phyloP scores from a whole-genome alignment of 2,113 vertebrate genomes.

The Enhydra lutris region DNA sequence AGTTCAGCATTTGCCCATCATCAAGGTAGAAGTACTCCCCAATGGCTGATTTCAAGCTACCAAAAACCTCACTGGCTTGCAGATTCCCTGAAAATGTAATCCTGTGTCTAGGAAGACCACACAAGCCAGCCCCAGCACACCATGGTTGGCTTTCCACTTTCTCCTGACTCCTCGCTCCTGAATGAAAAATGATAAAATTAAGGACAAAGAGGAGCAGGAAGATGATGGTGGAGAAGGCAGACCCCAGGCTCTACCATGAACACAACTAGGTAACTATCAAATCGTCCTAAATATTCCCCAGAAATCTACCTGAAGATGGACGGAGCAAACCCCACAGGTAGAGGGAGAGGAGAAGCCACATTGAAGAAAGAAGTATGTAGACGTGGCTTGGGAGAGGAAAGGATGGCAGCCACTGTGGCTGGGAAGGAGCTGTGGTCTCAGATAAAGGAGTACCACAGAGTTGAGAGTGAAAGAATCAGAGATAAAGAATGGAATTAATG shows the following conservation, averaged over 20 bases:
- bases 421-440: neutral
- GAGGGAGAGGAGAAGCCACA: neutral
- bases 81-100: neutral
- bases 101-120: neutral
- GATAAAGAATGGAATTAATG: neutral
- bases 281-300: neutral
- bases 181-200: neutral
- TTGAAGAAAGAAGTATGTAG: fast-evolving
- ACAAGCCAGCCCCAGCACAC: neutral
- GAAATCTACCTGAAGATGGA: neutral
- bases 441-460: neutral
- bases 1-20: neutral
- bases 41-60: neutral
- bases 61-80: too few species aligned
- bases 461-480: neutral
- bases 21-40: neutral
- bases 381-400: neutral
- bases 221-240: neutral
- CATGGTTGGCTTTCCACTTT: fast-evolving
- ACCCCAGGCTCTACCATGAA: neutral
- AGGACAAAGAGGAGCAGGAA: neutral
- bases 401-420: too few species aligned
- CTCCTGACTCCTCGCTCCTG: neutral
- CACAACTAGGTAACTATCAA: neutral
- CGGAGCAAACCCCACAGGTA: neutral